A percentile compares a stretch with the other conserved stretches of the same genome.
Evolutionary conservation across 2,888 invertebrate species (phyloP).

Genomic region (Amphimallon solstitiale): DNA sequence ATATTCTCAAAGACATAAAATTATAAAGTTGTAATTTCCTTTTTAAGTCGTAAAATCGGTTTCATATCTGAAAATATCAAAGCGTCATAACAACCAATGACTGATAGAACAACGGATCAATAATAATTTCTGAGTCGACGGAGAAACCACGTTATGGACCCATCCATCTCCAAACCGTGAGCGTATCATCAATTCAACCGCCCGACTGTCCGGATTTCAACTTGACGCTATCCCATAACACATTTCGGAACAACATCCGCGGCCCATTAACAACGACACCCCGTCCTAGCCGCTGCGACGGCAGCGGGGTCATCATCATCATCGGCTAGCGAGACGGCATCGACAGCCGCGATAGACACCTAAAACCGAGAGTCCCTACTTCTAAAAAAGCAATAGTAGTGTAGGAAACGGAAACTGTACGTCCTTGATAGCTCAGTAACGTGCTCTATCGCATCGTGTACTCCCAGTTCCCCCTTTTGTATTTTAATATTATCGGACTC

Average conservation of each 20-base stretch:
- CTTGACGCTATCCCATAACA: too few relatives aligned
- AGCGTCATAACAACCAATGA: neutral
- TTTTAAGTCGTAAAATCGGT: neutral
- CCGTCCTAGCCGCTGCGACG: too few relatives aligned
- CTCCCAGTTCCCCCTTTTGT: neutral
- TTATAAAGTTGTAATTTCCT: too few relatives aligned
- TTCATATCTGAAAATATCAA: too few relatives aligned
- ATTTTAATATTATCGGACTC: neutral
- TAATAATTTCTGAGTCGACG: neutral
- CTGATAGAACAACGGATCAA: conserved; percentile 7
- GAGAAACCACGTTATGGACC: neutral
- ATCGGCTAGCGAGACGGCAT: too few relatives aligned
- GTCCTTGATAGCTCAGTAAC: conserved; percentile 43
- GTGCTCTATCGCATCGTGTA: conserved; percentile 29
- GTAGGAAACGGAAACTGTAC: conserved; percentile 35
- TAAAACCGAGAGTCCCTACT: neutral
- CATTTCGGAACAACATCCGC: too few relatives aligned
- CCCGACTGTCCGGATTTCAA: too few relatives aligned
- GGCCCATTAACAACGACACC: too few relatives aligned
- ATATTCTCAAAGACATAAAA: too few relatives aligned
- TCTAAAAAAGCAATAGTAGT: neutral
- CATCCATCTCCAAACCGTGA: too few relatives aligned
- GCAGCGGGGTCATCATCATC: too few relatives aligned
- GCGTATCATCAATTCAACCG: too few relatives aligned
- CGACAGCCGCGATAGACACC: neutral